These are phyloP conservation scores for Thalassaphorura encarpata DNA, from an alignment of 1,140 invertebrate genomes.

Conservation along the genomic window DNA sequence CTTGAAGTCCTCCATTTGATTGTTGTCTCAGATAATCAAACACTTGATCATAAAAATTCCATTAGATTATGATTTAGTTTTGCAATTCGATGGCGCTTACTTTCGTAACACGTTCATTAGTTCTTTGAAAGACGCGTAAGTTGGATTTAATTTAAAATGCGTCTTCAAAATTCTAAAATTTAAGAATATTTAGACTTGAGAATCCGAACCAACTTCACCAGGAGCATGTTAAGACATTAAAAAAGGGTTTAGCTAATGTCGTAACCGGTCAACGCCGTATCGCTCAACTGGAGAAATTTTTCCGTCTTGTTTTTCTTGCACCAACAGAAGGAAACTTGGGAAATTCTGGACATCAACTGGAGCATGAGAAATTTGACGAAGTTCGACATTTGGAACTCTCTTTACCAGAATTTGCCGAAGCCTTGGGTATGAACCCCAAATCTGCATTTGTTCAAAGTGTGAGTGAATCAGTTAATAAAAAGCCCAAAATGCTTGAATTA, in stretches of 20 bases:
- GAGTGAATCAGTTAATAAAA: not conserved
- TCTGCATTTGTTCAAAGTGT: slow-evolving; percentile 48
- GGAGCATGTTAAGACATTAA: slow-evolving; percentile 31
- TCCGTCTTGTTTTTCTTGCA: slow-evolving; percentile 43
- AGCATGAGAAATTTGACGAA: slow-evolving; percentile 39
- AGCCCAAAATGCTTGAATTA: no score
- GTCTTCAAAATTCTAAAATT: no score
- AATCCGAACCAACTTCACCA: no score
- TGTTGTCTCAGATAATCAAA: slow-evolving; percentile 39
- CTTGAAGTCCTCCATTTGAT: slow-evolving; percentile 28
- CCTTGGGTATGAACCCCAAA: slow-evolving; percentile 44
- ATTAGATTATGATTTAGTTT: slow-evolving; percentile 49
- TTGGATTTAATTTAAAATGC: no score
- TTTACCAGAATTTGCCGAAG: slow-evolving; percentile 49
- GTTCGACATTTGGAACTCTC: slow-evolving; percentile 45
- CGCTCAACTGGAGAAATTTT: slow-evolving; percentile 44
- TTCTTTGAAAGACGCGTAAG: slow-evolving; percentile 8
- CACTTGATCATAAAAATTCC: slow-evolving; percentile 45
- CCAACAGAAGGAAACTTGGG: slow-evolving; percentile 41
- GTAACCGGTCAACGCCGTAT: slow-evolving; percentile 42
- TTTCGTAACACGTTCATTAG: slow-evolving; percentile 10
- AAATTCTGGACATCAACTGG: slow-evolving; percentile 38
- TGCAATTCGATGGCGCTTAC: slow-evolving; percentile 16
- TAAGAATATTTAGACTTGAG: no score
- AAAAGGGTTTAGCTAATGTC: slow-evolving; percentile 36